A percentile compares a stretch with the other conserved stretches of the same genome.
Evolutionary conservation across 2,888 invertebrate genomes (phyloP).

Genomic region (Blastobasis adustella): DNA sequence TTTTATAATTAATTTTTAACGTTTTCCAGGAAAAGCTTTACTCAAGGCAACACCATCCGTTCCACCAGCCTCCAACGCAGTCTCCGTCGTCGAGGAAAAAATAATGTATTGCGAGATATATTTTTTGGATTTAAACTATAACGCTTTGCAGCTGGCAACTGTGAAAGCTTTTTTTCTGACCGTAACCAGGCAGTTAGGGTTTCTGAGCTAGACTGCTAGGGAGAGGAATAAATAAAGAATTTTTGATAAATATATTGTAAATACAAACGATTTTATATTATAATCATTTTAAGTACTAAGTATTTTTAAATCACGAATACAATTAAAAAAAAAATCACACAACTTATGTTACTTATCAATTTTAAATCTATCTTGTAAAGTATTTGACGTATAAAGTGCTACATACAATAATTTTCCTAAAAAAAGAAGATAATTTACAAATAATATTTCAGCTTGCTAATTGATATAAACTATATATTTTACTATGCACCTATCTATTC

Average conservation of each 20-base stretch:
- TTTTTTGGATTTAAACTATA: slow-evolving; percentile 32
- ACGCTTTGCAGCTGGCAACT: slow-evolving; percentile 43
- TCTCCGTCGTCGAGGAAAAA: slow-evolving; percentile 42
- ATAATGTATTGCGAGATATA: neutral
- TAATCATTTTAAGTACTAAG: too few relatives aligned
- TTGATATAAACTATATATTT: too few relatives aligned
- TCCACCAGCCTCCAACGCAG: slow-evolving; percentile 63
- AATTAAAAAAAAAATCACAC: too few relatives aligned
- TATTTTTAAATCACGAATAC: too few relatives aligned
- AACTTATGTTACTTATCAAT: too few relatives aligned
- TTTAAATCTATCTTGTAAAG: too few relatives aligned
- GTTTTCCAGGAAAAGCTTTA: slow-evolving; percentile 53
- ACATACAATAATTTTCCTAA: too few relatives aligned
- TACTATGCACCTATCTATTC: too few relatives aligned
- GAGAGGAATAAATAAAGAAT: neutral
- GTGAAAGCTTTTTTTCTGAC: slow-evolving; percentile 26
- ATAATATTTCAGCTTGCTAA: too few relatives aligned
- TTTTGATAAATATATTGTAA: slow-evolving; percentile 45
- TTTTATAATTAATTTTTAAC: neutral
- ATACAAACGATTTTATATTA: slow-evolving; percentile 11
- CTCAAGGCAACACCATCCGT: slow-evolving; percentile 59
- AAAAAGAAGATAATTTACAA: too few relatives aligned
- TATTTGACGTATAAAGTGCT: too few relatives aligned
- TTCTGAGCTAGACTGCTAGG: neutral
- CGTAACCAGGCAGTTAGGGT: too few relatives aligned